These are phyloP conservation scores for Oncorhynchus clarkii DNA, from an alignment of 2,113 vertebrate genomes.

Conservation along the genomic window DNA sequence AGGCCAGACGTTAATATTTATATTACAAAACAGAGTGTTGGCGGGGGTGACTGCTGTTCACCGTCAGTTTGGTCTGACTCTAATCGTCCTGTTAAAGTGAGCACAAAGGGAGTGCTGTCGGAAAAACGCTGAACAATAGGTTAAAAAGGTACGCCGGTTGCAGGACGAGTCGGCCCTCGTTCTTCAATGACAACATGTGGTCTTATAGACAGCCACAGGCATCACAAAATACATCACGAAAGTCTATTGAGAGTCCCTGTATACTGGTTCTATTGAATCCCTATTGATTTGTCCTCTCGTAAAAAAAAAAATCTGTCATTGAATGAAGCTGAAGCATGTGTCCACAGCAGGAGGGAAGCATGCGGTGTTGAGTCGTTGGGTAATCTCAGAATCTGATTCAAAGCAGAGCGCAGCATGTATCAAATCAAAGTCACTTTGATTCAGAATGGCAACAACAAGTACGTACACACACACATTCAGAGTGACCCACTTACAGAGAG, in stretches of 20 bases:
- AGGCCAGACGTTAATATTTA: slow-evolving; percentile 27
- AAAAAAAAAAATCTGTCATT: background rate
- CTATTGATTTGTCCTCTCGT: background rate
- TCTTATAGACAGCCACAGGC: background rate
- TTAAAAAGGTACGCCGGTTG: too few relatives aligned
- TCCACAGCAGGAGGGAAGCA: background rate
- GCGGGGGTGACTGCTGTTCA: background rate
- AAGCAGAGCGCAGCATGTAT: background rate
- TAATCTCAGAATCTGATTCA: background rate
- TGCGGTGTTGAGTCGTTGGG: background rate
- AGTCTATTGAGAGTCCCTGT: background rate
- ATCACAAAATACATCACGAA: background rate
- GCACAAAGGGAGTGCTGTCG: background rate
- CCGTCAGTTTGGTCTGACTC: background rate
- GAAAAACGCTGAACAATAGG: background rate
- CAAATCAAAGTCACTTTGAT: slow-evolving; percentile 5
- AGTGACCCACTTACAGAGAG: background rate
- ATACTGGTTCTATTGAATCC: background rate
- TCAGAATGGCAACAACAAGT: background rate
- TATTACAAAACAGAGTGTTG: background rate
- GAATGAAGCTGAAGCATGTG: background rate
- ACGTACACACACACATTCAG: background rate
- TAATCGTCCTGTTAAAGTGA: background rate
- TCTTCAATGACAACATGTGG: background rate
- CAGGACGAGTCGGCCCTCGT: background rate